Evolutionary conservation across 1,140 invertebrate species (phyloP).

Genomic region (Dufourea novaeangliae): DNA sequence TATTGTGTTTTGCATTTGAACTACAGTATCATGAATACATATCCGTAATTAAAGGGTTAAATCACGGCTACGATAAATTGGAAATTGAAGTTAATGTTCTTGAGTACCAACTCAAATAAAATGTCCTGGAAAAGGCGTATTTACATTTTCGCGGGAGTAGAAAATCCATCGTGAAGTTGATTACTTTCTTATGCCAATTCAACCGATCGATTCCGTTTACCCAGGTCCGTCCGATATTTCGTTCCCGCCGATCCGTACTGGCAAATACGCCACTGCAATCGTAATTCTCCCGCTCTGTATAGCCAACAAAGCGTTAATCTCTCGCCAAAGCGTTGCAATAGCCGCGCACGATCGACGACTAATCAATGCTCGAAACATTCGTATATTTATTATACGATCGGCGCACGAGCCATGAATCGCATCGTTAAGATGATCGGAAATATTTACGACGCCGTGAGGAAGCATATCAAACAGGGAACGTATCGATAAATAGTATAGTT

Average conservation of each 20-base stretch:
- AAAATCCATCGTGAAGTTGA: background rate
- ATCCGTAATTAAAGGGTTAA: no score
- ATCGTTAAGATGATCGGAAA: conserved; percentile 5
- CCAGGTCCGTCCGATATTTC: background rate
- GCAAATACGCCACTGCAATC: background rate
- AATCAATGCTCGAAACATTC: background rate
- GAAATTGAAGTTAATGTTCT: no score
- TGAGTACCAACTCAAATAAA: no score
- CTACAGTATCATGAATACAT: no score
- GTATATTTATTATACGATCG: background rate
- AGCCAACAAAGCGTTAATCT: background rate
- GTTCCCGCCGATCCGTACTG: background rate
- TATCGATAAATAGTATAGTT: conserved; percentile 14
- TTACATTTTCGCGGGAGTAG: background rate
- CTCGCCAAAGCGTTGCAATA: background rate
- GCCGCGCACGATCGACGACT: background rate
- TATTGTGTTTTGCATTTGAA: no score
- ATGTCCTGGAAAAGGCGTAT: no score
- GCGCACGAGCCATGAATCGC: background rate
- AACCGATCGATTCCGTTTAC: background rate
- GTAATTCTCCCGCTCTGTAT: background rate
- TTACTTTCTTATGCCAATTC: background rate
- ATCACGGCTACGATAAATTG: no score
- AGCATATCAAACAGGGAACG: conserved; percentile 1
- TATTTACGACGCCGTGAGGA: background rate